Base-by-base conservation (phyloP, 2,113 vertebrate species). In the Dendrocopos noguchii region DNA sequence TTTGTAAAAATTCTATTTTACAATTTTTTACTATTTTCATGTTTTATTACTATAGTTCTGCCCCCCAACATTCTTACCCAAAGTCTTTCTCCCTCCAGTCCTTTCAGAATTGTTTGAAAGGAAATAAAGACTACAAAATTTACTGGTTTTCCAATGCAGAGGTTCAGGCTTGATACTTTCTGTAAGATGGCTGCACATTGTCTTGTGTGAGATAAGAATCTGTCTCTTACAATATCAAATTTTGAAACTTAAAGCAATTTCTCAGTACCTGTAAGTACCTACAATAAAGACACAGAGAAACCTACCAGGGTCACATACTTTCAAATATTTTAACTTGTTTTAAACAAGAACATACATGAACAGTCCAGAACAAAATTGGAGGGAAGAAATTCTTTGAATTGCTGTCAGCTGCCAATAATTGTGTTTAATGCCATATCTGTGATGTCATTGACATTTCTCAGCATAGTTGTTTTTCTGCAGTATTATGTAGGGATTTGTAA, bases 21-120 rank as follows among this genome's bases (percentile, higher is more conserved):
- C 6, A 55, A 47, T 25, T 70, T 80, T 59, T 93, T 93, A 90
- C 83, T 90, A 6, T 65, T 89, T 87, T 87, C 12, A 19, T 82
- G 29, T 47, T 83, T 91, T 63, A 10, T 77, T 84, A 76, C n/a
- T 72, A 28, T 53, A 63, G 3, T 57, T 71, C 36, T 42, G 2
- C 70, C 25, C 6, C 6, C 9, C 21, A 36, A 29, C 1, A 0
- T 36, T 85, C 14, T 72, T 87, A 15, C 50, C 57, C 11, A 29
- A 91, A 89, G 8, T 42, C 19, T 34, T 84, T 79, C 28, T 81
- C 55, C 7, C 4, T 91, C 31, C 6, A 52, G 15, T 50, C 12
- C 19, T 84, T 81, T 84, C 74, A 93, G 88, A 97, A 90, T 47
- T 91, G 77, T 50, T 88, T 96, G 75, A 95, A 97, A 93, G 63